Base-by-base conservation (phyloP, 2,888 invertebrate genomes). In the Galerucella nymphaeae region DNA sequence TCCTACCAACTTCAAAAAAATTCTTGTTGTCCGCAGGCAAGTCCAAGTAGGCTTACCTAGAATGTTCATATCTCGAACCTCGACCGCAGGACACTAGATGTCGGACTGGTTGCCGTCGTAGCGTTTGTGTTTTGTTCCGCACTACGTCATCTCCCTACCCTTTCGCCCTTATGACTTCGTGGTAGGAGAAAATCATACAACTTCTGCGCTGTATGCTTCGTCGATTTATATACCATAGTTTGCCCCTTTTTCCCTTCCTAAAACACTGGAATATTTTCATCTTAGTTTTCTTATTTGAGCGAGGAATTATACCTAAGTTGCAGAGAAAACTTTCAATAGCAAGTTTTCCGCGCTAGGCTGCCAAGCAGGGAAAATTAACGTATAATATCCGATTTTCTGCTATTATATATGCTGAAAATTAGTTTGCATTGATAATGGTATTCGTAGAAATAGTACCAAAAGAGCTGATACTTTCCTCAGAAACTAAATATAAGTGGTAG, bases 11-110 rank as follows among this genome's bases (percentile, higher is more conserved):
- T 70, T 66, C 41, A 61, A 62, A 69, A 59, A 68, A 68, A 61
- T 68, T 68, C 61, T 59, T 50, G 69, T 38, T 63, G 63, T 57
- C 70, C 70, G 70, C 63, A 72, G 76, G 71, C 76, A 67, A 68
- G 61, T 74, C 74, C 76, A 74, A 70, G 61, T 41, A 62, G 73
- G 84, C 87, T 87, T 87, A 87, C 87, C 87, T 87, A 87, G 84
- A 85, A 86, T 86, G 86, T 87, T 87, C 87, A 87, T 87, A 86
- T 86, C 86, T 86, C 85, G 83, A 85, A 85, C 80, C 86, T 86
- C 85, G 83, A 84, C 86, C 82, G 84, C 81, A 81, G 83, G 84
- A 86, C 86, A 86, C 85, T 85, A 86, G 86, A 86, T 86, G 86
- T 86, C 86, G 83, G 75, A 76, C 76, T 76, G 76, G 73, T 76